Percentiles rank a stretch among this genome's conserved stretches.
Evolutionary conservation across 2,797 vertebrate genomes (phyloP).

Genomic region (Harpagifer antarcticus): DNA sequence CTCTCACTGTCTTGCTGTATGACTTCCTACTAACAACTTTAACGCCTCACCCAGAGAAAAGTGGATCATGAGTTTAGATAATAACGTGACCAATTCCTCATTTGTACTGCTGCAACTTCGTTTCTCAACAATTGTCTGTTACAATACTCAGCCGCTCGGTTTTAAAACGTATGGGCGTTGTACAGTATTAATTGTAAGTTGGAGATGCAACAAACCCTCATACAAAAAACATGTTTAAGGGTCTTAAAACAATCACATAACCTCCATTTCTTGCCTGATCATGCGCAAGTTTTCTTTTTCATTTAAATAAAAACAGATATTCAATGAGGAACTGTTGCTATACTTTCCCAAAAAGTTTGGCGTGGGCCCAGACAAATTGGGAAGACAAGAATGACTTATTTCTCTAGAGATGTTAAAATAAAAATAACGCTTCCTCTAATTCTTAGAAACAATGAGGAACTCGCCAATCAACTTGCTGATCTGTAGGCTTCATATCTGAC

Average conservation of each 20-base stretch:
- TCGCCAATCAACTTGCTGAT: constrained; percentile 8
- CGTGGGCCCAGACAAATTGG: no score
- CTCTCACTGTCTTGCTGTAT: background rate
- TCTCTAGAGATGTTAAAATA: constrained; percentile 29
- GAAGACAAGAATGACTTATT: constrained; percentile 22
- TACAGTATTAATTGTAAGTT: no score
- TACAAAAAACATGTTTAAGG: background rate
- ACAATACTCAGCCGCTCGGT: background rate
- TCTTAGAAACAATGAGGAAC: constrained; percentile 67
- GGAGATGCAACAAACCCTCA: no score
- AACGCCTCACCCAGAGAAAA: constrained; percentile 16
- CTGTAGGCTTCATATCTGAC: background rate
- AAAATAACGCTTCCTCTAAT: background rate
- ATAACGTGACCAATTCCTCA: constrained; percentile 32
- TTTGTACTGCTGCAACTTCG: constrained; percentile 14
- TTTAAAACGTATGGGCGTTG: background rate
- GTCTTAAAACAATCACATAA: background rate
- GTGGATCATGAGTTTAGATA: constrained; percentile 24
- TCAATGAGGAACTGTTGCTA: background rate
- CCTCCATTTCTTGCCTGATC: background rate
- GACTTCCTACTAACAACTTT: constrained; percentile 39
- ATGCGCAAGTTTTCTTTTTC: background rate
- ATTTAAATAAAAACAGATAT: background rate
- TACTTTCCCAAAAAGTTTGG: constrained; percentile 5
- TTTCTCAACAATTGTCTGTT: background rate